phyloP scores from a whole-genome alignment of 2,113 vertebrate genomes.

The Cyprinodon brontotheroides region DNA sequence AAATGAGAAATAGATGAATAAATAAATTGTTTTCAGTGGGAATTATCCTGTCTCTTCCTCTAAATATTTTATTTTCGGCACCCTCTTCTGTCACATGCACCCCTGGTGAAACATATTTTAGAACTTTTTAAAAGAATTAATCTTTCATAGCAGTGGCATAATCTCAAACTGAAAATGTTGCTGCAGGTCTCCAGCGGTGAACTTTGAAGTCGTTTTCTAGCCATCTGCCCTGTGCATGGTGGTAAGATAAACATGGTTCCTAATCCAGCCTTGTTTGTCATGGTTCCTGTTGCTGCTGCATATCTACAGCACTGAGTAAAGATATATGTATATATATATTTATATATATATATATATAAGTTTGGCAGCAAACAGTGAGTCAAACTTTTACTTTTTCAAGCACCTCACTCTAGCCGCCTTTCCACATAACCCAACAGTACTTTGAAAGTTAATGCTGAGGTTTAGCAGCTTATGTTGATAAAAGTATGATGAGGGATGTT shows the following conservation, averaged over 20 bases:
- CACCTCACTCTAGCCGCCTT: background rate
- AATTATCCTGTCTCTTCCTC: background rate
- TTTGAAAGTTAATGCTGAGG: background rate
- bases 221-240: background rate
- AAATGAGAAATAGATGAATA: background rate
- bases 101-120: background rate
- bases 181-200: background rate
- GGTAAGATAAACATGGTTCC: background rate
- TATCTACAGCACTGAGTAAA: background rate
- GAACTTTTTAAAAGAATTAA: background rate
- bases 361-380: background rate
- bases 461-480: background rate
- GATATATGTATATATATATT: background rate
- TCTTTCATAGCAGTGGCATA: background rate
- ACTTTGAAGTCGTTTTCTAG: background rate
- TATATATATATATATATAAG: background rate
- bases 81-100: background rate
- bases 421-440: background rate
- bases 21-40: background rate
- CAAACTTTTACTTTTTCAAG: background rate
- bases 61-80: background rate
- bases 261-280: background rate
- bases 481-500: background rate
- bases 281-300: background rate
- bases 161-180: background rate